Evolutionary conservation across 1,140 invertebrate genomes (phyloP), one percentile per base, ranked within the genome.

Genomic region (Zaprionus nigranus): DNA sequence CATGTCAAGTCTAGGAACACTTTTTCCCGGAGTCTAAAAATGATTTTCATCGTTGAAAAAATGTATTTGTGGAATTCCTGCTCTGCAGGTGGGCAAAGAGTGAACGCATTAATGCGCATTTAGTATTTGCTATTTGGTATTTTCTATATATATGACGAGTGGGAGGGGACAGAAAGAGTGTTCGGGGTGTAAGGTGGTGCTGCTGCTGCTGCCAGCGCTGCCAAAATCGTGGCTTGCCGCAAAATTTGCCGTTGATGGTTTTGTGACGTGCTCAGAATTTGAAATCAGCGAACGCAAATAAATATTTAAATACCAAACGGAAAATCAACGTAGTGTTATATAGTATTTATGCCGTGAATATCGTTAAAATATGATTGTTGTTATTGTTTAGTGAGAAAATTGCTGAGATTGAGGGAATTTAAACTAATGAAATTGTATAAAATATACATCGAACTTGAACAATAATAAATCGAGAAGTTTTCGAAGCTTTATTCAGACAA

Each of bases 231-330:
- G 59, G 59, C 53, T 40, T 57, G 72, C 72, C 66, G 66, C 66
- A 53, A 51, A 63, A 49, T 70, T 69, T 70, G 66, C 38, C 64
- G 64, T 30, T 77, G 78, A 79, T 79, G 78, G 74, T 64, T 79
- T 68, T 72, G 67, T 79, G 78, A 79, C 78, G 78, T 79, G 78
- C 68, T 61, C 54, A 49, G 78, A 71, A 73, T 73, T 64, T 67
- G 7, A 59, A 73, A 68, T 73, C 30, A 68, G 40, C 68, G 20
- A 58, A 40, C 1, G 22, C 71, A 26, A 61, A 73, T 62, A 79
- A 77, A 79, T 73, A 79, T 77, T 73, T 66, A 60, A 77, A 67
- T 73, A 26, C 40, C 43, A 24, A 15, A n/a, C 40, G 56, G 40
- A 64, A 76, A 79, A 57, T 71, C 59, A 53, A 30, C 36, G 15